Base-by-base conservation (phyloP, 2,113 vertebrate species). In the Corythoichthys haematopterus region DNA sequence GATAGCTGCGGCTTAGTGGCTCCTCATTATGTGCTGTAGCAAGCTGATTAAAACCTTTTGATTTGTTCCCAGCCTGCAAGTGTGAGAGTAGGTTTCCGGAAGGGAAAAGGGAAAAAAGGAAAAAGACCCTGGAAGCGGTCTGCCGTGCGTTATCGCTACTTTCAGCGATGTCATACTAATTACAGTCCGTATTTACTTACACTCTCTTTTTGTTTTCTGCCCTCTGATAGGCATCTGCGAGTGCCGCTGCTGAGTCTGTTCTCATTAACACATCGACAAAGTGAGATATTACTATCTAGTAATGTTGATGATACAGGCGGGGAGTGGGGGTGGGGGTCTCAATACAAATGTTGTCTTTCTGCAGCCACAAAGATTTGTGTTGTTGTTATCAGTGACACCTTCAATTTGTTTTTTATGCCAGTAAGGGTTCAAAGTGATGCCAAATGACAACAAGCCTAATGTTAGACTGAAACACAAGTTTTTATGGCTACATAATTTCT, bases 11-110 rank as follows among this genome's bases (percentile, higher is more conserved):
- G 86, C 87, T 87, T 90, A 90, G 84, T 80, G 80, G 76, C 72
- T 84, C 87, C 87, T 92, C 87, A 91, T 91, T 91, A 91, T 86
- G 80, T 80, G 80, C 87, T 89, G 84, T 83, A 86, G 86, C 83
- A 84, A 86, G 85, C 87, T 91, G 90, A 92, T 93, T 92, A 92
- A 92, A 92, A 90, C 85, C 84, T 88, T 57, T 80, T 83, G 84
- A 87, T 91, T 91, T 88, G 67, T 72, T 84, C 78, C 72, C 64
- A 35, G 66, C 46, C 65, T 72, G 68, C 68, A 74, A 59, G 60
- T 66, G 72, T 58, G 60, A 16, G 51, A 52, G 75, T 57, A 69
- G 47, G 75, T 58, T 70, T 72, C 75, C 59, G 52, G 66, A 71
- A 65, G 52, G 6, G 59, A 45, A 75, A 71, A 35, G 13, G 16